Evolutionary conservation across 2,113 vertebrate genomes (phyloP).

Genomic region (Felis catus): F.catus_Fca126_mat1.0 CM031412.1:70124001-70124500

Average conservation of each 20-base stretch:
- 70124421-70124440: not conserved
- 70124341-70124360: not conserved
- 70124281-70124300: not conserved
- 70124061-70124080: not conserved
- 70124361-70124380: not conserved
- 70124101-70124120: not conserved
- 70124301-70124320: not conserved
- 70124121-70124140: not conserved
- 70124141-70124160: not conserved
- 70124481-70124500: not conserved
- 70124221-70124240: slow-evolving; percentile 15
- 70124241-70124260: not conserved
- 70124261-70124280: not conserved
- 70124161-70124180: not conserved
- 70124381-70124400: not conserved
- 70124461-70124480: not conserved
- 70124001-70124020: not conserved
- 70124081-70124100: not conserved
- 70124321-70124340: not conserved
- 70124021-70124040: not conserved
- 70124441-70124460: not conserved
- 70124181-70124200: not conserved
- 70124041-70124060: not conserved
- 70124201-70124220: not conserved
- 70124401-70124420: not conserved